Conservation (phyloP, 2,113 vertebrate genomes). For the Lethenteron camtschaticum region DNA sequence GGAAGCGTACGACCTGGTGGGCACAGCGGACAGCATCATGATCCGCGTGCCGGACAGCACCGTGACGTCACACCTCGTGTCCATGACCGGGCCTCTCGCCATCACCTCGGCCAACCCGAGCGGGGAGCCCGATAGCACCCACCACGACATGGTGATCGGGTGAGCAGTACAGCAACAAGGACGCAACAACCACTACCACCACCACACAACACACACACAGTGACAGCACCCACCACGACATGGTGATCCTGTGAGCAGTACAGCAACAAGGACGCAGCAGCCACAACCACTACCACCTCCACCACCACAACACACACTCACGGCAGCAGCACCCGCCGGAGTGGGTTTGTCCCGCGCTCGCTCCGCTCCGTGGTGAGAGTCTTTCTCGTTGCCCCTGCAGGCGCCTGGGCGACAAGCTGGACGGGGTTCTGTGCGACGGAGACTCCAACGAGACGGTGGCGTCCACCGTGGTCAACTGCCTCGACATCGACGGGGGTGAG, state of each 20-base stretch:
- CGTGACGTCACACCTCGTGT: slow-evolving; percentile 38
- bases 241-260: no score
- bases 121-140: slow-evolving; percentile 52
- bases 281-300: no score
- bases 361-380: no score
- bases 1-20: slow-evolving; percentile 43
- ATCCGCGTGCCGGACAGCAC: slow-evolving; percentile 60
- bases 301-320: no score
- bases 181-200: no score
- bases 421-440: slow-evolving; percentile 58
- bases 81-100: slow-evolving; percentile 50
- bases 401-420: slow-evolving; percentile 47
- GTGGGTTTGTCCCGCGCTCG: no score
- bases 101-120: slow-evolving; percentile 67
- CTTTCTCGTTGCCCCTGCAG: slow-evolving; percentile 15
- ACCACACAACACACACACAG: no score
- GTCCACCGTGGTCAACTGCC: slow-evolving; percentile 58
- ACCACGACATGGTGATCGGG: slow-evolving; percentile 58
- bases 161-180: slow-evolving; percentile 17
- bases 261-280: no score
- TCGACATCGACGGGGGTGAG: slow-evolving; percentile 43
- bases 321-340: no score
- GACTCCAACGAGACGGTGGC: slow-evolving; percentile 46
- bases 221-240: no score
- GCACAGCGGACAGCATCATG: slow-evolving; percentile 61